Base-by-base conservation (phyloP, 2,113 vertebrate species). In the Forbesichthys papilliferus region DNA sequence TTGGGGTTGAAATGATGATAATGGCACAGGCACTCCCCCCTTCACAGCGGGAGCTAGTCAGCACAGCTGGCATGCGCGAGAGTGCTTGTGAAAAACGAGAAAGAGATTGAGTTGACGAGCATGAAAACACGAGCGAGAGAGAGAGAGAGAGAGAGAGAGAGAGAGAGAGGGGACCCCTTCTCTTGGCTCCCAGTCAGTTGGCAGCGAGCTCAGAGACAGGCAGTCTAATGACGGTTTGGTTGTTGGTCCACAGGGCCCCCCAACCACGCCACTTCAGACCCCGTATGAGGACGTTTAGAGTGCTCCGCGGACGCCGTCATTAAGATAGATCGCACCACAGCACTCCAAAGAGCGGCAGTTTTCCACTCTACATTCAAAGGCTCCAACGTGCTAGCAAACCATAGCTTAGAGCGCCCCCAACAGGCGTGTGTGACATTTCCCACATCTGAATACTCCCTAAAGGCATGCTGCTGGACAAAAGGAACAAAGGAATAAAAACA, bases 231-330 rank as follows among this genome's bases (percentile, higher is more conserved):
- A 66, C 52, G 67, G 64, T 68, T 70, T 42, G 0, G 56, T 49
- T 71, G 51, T 75, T 69, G 3, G 34, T 27, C 71, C 70, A 5
- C 46, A 12, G n/a, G 55, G 75, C 69, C 70, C 62, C 67, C 53
- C 80, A 60, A 69, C 81, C 86, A 34, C 82, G 73, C 61, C 71
- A 61, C 78, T 82, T 62, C 64, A 5, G 61, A 66, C 83, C 79
- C 36, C n/a, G 53, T 54, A 10, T 16, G 49, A 20, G 14, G 59
- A 53, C 8, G 33, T 16, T n/a, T 42, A 66, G 58, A 71, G 14
- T n/a, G 10, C 12, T 53, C 58, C 13, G 27, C 7, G 60, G 82
- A 85, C 77, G 79, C 84, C 85, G 64, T 86, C 84, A 88, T 89
- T 90, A 81, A 78, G 67, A 77, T 7, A 75, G 66, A 86, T 80